These are phyloP conservation scores for Xenus cinereus DNA, from an alignment of 2,113 vertebrate species.

Conservation along the genomic window DNA sequence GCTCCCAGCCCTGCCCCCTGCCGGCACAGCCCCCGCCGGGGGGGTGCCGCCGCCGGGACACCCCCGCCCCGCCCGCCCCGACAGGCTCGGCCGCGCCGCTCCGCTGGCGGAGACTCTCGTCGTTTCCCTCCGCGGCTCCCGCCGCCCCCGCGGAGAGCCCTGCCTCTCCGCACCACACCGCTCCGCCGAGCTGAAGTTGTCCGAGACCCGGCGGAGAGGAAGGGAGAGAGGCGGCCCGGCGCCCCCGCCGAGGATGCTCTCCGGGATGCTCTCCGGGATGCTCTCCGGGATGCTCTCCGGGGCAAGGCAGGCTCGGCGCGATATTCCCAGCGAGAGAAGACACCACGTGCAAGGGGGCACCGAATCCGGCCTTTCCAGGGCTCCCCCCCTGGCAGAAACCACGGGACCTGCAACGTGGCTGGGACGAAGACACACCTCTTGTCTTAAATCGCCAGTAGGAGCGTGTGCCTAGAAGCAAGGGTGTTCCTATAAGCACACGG, in stretches of 20 bases:
- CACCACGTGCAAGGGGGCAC: background rate
- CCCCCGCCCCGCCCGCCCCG: background rate
- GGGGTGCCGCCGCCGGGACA: background rate
- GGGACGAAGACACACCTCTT: background rate
- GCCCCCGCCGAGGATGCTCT: background rate
- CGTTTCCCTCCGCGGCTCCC: background rate
- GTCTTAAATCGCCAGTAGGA: background rate
- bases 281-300: background rate
- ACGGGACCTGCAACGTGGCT: background rate
- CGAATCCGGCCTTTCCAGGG: background rate
- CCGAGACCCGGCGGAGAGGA: background rate
- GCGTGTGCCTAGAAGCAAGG: background rate
- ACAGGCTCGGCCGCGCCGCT: background rate
- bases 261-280: background rate
- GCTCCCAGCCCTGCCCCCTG: conserved; percentile 47
- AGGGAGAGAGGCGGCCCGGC: background rate
- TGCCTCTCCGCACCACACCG: background rate
- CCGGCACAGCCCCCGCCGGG: conserved; percentile 13
- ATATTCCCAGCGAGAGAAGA: background rate
- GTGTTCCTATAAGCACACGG: background rate
- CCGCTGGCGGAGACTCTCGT: no score
- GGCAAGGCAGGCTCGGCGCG: background rate
- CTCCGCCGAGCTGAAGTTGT: background rate
- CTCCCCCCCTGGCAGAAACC: background rate
- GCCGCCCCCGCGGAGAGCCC: background rate